Percentiles rank a stretch among this genome's conserved stretches.
Conservation (phyloP, 2,113 vertebrate genomes). For the Istiophorus platypterus region DNA sequence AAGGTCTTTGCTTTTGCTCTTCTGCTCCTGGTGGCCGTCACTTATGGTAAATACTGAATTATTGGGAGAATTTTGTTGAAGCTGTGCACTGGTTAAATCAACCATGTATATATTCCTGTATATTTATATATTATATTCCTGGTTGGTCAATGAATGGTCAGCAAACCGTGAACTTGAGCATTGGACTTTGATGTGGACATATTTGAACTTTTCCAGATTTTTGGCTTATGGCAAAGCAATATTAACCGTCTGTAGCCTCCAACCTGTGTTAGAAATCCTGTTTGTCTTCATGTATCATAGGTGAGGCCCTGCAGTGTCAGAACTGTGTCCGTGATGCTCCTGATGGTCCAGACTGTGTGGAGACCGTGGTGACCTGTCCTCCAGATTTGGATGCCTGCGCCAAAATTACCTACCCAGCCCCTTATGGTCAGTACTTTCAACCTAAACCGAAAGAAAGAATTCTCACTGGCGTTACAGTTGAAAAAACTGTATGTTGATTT, state of each 20-base stretch:
- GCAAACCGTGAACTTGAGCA: too few species aligned
- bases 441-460: neutral
- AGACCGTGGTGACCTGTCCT: conserved; percentile 31
- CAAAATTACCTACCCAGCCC: conserved; percentile 34
- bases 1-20: conserved; percentile 45
- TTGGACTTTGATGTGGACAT: too few species aligned
- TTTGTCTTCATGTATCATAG: neutral
- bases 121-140: too few species aligned
- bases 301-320: conserved; percentile 43
- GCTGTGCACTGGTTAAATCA: too few species aligned
- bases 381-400: conserved; percentile 36
- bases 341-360: conserved; percentile 16
- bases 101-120: too few species aligned
- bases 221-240: too few species aligned
- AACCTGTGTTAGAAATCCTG: too few species aligned
- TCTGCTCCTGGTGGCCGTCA: conserved; percentile 46
- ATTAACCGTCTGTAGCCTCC: too few species aligned
- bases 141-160: too few species aligned
- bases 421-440: neutral
- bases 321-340: conserved; percentile 32
- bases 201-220: too few species aligned
- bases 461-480: too few species aligned
- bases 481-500: too few species aligned
- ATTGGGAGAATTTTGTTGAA: neutral
- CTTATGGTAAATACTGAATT: conserved; percentile 15